Evolutionary conservation across 2,888 invertebrate species (phyloP).

Genomic region (Hydroisotoma schaefferi): DNA sequence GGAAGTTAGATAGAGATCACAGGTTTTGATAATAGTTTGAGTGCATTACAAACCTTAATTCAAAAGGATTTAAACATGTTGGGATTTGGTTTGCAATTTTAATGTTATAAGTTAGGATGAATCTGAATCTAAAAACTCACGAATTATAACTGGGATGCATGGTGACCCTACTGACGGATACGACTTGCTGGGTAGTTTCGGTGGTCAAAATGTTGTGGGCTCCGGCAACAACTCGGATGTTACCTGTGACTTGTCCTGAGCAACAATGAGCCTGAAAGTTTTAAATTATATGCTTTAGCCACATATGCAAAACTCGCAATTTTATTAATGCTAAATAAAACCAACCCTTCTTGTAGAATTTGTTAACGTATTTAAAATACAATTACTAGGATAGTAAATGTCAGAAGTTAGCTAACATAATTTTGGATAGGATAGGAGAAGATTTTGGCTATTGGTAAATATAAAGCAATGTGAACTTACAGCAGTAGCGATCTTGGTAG

Average conservation of each 20-base stretch:
- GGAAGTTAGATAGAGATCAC: background rate
- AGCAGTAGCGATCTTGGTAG: conserved; percentile 21
- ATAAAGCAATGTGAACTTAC: background rate
- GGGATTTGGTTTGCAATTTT: background rate
- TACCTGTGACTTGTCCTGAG: conserved; percentile 15
- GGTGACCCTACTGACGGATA: conserved; percentile 11
- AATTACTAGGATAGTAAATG: too few species aligned
- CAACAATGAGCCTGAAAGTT: conserved; percentile 21
- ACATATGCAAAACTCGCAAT: too few species aligned
- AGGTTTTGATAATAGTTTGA: background rate
- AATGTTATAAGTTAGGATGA: background rate
- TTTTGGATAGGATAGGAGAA: too few species aligned
- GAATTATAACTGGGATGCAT: conserved; percentile 23
- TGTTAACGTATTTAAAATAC: background rate
- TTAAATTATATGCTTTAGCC: too few species aligned
- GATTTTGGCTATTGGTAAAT: background rate
- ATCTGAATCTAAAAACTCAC: conserved; percentile 6
- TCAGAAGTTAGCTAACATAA: too few species aligned
- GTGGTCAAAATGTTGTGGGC: conserved; percentile 22
- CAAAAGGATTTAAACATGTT: background rate
- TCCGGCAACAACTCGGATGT: conserved; percentile 30
- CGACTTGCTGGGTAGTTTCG: conserved; percentile 28
- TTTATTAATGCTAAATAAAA: too few species aligned
- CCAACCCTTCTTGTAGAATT: background rate
- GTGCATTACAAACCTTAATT: too few species aligned